Conservation (phyloP, 2,888 invertebrate genomes). For the Pelosia muscerda region DNA sequence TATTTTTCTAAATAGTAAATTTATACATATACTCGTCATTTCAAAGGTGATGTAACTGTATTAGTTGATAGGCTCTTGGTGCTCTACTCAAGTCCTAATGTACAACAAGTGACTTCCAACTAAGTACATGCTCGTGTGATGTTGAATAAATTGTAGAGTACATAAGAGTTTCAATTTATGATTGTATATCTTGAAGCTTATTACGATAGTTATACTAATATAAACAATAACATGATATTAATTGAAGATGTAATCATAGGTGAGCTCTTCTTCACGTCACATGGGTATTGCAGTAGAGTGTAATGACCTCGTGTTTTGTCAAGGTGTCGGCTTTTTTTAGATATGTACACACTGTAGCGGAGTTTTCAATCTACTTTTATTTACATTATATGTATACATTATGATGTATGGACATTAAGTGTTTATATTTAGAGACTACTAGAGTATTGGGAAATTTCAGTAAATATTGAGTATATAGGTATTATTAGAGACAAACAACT, state of each 20-base stretch:
- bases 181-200: constrained; percentile 21
- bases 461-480: background rate
- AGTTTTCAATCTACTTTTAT: constrained; percentile 74
- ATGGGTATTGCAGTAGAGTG: constrained; percentile 83
- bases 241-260: constrained; percentile 36
- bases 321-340: constrained; percentile 87
- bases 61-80: constrained; percentile 27
- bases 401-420: background rate
- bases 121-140: constrained; percentile 45
- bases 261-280: constrained; percentile 75
- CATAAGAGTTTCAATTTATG: constrained; percentile 24
- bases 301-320: constrained; percentile 87
- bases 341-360: constrained; percentile 82
- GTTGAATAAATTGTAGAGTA: constrained; percentile 32
- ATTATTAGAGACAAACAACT: background rate
- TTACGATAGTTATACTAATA: constrained; percentile 20
- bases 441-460: background rate
- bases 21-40: constrained; percentile 19
- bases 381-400: constrained; percentile 52
- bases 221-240: constrained; percentile 25
- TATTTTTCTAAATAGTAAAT: constrained; percentile 31
- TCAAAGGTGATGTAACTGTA: constrained; percentile 47
- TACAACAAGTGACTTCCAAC: constrained; percentile 51
- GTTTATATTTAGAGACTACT: background rate
- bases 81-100: constrained; percentile 40